Evolutionary conservation across 2,888 invertebrate species (phyloP).

Genomic region (Cryptophagus acutangulus): DNA sequence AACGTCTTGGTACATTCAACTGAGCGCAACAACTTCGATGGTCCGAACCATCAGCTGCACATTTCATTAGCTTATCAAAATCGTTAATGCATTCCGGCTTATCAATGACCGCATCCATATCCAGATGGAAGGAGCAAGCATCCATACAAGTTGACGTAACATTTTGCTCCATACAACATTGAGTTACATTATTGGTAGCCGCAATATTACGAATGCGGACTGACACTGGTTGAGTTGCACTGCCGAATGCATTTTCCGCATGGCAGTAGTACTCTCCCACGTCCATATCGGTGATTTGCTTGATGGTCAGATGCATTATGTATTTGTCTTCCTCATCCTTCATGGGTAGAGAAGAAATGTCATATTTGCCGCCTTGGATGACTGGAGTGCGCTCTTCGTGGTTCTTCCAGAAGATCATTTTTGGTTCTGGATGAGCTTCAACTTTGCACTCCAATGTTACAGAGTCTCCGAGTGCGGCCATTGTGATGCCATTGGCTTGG

Average conservation of each 20-base stretch:
- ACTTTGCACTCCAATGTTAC: slow-evolving; percentile 74
- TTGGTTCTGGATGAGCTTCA: slow-evolving; percentile 73
- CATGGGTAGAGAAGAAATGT: slow-evolving; percentile 57
- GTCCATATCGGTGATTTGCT: slow-evolving; percentile 64
- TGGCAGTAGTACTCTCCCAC: slow-evolving; percentile 80
- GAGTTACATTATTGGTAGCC: slow-evolving; percentile 66
- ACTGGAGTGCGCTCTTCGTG: slow-evolving; percentile 69
- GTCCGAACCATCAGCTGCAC: slow-evolving; percentile 77
- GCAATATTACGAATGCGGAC: slow-evolving; percentile 60
- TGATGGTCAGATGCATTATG: slow-evolving; percentile 70
- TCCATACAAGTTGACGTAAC: slow-evolving; percentile 74
- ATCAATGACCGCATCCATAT: slow-evolving; percentile 77
- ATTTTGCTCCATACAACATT: slow-evolving; percentile 76
- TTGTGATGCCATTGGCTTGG: slow-evolving; percentile 71
- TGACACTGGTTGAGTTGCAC: slow-evolving; percentile 66
- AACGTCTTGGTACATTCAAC: slow-evolving; percentile 72
- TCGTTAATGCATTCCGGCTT: slow-evolving; percentile 76
- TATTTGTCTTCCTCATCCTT: slow-evolving; percentile 65
- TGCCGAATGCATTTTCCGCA: slow-evolving; percentile 78
- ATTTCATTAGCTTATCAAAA: slow-evolving; percentile 80
- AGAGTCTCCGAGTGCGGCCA: slow-evolving; percentile 70
- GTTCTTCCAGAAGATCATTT: slow-evolving; percentile 78
- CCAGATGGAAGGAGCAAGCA: slow-evolving; percentile 78
- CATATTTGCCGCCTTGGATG: slow-evolving; percentile 71
- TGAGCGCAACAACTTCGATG: slow-evolving; percentile 80